Conservation (phyloP, 1,140 invertebrate genomes). For the Ceratosolen solmsi region DNA sequence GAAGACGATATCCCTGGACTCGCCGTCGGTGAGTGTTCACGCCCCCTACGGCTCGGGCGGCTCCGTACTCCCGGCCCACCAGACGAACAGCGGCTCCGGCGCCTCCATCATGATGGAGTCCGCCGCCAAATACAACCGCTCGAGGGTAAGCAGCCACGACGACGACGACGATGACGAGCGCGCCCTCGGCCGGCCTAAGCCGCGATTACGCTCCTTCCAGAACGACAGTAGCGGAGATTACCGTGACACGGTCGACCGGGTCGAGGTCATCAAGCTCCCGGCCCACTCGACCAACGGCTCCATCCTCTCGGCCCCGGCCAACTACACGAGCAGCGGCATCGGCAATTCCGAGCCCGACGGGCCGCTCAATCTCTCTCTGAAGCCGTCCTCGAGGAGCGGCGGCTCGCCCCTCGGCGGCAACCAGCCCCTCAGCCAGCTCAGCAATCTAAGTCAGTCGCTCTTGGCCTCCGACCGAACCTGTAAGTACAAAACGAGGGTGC, state of each 20-base stretch:
- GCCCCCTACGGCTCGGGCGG: slow-evolving; percentile 66
- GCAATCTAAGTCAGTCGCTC: slow-evolving; percentile 74
- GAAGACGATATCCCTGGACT: slow-evolving; percentile 89
- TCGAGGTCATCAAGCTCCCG: slow-evolving; percentile 85
- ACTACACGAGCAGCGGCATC: slow-evolving; percentile 71
- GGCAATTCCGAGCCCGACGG: slow-evolving; percentile 79
- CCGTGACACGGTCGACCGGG: slow-evolving; percentile 73
- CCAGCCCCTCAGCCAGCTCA: slow-evolving; percentile 75
- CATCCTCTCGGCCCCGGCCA: slow-evolving; percentile 67
- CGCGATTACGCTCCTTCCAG: slow-evolving; percentile 21
- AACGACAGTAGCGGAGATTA: slow-evolving; percentile 44
- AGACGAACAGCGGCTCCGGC: slow-evolving; percentile 64
- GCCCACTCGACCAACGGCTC: slow-evolving; percentile 74
- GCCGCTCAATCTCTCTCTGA: slow-evolving; percentile 86
- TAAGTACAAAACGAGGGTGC: slow-evolving; percentile 61
- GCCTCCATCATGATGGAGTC: slow-evolving; percentile 56
- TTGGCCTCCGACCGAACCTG: slow-evolving; percentile 74
- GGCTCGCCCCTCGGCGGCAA: slow-evolving; percentile 65
- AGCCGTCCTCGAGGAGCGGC: slow-evolving; percentile 76
- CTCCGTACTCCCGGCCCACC: slow-evolving; percentile 65
- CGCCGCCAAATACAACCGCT: slow-evolving; percentile 68
- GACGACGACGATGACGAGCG: no score
- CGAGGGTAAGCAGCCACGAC: slow-evolving; percentile 57
- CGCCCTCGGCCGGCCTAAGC: background rate
- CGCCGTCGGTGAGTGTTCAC: slow-evolving; percentile 82